Percentiles rank a stretch among this genome's conserved stretches.
phyloP scores from a whole-genome alignment of 2,888 invertebrate species.

The Campoplex nolae region DNA sequence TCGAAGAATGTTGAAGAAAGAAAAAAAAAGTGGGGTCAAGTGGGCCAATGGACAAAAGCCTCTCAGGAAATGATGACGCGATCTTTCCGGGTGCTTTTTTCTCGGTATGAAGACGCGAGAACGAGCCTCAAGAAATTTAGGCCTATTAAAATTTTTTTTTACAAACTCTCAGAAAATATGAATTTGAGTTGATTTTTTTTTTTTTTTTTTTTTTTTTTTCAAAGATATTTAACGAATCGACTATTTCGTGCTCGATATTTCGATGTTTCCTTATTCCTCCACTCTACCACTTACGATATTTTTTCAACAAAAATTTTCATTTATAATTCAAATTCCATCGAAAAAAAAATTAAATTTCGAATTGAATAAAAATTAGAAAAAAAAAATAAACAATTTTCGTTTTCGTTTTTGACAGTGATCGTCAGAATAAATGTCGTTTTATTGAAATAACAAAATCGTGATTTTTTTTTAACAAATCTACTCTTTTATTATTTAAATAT shows the following conservation, averaged over 20 bases:
- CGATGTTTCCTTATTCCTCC: not conserved
- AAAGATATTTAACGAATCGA: not conserved
- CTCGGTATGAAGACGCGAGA: not conserved
- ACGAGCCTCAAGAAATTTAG: not conserved
- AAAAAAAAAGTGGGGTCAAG: conserved; percentile 70
- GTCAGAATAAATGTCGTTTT: too few species aligned
- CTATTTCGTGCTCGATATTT: not conserved
- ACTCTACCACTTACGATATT: too few species aligned
- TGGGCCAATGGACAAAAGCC: conserved; percentile 72
- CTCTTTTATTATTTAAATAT: too few species aligned
- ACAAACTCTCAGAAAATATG: not conserved
- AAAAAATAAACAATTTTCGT: too few species aligned
- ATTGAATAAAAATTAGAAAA: too few species aligned
- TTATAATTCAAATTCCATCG: too few species aligned
- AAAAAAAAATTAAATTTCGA: too few species aligned
- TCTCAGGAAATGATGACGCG: conserved; percentile 73
- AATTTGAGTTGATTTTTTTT: not conserved
- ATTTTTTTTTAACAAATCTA: too few species aligned
- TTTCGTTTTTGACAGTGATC: too few species aligned
- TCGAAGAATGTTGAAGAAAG: not conserved
- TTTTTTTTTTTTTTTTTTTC: too few species aligned
- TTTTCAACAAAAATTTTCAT: too few species aligned
- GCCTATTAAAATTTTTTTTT: not conserved
- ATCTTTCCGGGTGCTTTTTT: conserved; percentile 28
- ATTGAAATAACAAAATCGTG: too few species aligned